A percentile compares a stretch with the other conserved stretches of the same genome.
These are phyloP conservation scores for Pectinophora gossypiella DNA, from an alignment of 1,140 invertebrate genomes.

Conservation along the genomic window DNA sequence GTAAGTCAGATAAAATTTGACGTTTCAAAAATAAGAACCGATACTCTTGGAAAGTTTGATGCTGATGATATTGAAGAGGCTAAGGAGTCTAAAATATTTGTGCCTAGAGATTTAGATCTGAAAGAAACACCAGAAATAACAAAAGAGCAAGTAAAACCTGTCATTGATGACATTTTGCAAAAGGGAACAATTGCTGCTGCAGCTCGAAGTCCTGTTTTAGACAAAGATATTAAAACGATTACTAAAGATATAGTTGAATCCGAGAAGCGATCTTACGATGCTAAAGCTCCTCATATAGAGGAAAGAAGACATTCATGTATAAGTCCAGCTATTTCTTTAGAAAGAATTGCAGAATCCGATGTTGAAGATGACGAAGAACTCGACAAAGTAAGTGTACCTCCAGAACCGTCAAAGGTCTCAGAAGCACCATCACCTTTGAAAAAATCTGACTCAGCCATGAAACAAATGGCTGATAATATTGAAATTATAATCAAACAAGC, in stretches of 20 bases:
- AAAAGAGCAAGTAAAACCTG: slow-evolving; percentile 57
- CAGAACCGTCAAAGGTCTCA: slow-evolving; percentile 17
- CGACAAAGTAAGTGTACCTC: slow-evolving; percentile 18
- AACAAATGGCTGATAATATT: slow-evolving; percentile 71
- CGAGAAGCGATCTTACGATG: slow-evolving; percentile 63
- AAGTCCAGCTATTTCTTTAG: slow-evolving; percentile 66
- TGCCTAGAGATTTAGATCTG: slow-evolving; percentile 31
- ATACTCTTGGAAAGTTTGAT: slow-evolving; percentile 54
- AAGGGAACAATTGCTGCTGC: slow-evolving; percentile 53
- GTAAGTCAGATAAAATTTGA: slow-evolving; percentile 42
- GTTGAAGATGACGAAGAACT: slow-evolving; percentile 58
- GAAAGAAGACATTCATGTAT: slow-evolving; percentile 66
- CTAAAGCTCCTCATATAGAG: slow-evolving; percentile 63
- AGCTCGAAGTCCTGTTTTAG: slow-evolving; percentile 46
- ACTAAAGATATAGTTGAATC: slow-evolving; percentile 56
- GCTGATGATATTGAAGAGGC: slow-evolving; percentile 24
- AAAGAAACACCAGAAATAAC: slow-evolving; percentile 44
- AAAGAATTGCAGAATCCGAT: slow-evolving; percentile 65
- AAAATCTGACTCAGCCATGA: slow-evolving; percentile 69
- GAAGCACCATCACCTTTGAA: slow-evolving; percentile 40
- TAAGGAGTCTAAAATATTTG: slow-evolving; percentile 24
- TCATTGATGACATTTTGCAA: slow-evolving; percentile 63
- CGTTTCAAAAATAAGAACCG: slow-evolving; percentile 51
- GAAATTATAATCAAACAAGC: slow-evolving; percentile 73
- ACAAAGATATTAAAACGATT: slow-evolving; percentile 53